These are phyloP conservation scores for Hyaena hyaena DNA, from an alignment of 2,113 vertebrate genomes.

Conservation along the genomic window DNA sequence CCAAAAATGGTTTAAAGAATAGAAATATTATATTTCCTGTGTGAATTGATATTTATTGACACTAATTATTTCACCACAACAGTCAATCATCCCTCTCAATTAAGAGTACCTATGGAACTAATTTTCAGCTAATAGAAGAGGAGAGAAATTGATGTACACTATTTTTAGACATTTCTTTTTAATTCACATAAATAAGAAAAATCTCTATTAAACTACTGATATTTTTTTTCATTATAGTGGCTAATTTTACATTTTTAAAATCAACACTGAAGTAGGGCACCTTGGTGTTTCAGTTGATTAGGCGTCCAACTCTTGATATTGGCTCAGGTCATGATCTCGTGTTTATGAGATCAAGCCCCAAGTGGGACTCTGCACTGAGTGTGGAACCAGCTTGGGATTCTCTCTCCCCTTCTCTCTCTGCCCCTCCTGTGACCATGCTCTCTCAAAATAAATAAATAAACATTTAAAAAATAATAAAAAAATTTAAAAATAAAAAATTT, in stretches of 20 bases:
- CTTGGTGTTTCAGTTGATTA: no score
- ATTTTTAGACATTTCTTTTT: not conserved
- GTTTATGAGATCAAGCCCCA: no score
- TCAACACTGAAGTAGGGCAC: no score
- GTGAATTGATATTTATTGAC: not conserved
- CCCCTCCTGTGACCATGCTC: no score
- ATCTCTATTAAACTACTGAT: not conserved
- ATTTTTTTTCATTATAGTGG: not conserved
- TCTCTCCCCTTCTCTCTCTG: no score
- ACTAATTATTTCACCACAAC: not conserved
- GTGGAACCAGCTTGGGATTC: no score
- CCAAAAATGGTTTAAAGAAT: not conserved
- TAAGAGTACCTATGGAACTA: not conserved
- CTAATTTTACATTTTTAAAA: not conserved
- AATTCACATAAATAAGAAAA: not conserved
- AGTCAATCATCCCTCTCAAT: not conserved
- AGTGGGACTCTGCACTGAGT: no score
- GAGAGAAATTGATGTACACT: not conserved
- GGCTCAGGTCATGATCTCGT: no score
- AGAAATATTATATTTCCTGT: not conserved
- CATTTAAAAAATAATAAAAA: no score
- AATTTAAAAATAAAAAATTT: no score
- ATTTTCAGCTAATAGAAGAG: not conserved
- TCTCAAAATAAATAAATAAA: no score
- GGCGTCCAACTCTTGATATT: no score